These are phyloP conservation scores for Mycteria americana DNA, from an alignment of 2,797 vertebrate genomes.

Conservation along the genomic window DNA sequence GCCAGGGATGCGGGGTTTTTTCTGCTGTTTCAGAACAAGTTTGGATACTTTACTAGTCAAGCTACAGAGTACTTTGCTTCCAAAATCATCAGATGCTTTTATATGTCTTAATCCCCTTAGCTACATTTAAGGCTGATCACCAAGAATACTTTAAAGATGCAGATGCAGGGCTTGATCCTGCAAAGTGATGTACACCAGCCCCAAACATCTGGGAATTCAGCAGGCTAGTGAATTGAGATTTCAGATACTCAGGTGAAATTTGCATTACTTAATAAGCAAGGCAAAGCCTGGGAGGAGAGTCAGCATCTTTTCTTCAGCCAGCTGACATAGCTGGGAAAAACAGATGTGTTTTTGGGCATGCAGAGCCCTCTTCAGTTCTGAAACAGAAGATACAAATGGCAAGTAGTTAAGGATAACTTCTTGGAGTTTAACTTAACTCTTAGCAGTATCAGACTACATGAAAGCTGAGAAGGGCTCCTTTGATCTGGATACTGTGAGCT, in stretches of 20 bases:
- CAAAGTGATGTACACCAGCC: not conserved
- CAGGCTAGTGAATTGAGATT: not conserved
- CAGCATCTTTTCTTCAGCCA: not conserved
- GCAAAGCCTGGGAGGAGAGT: not conserved
- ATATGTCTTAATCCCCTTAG: not conserved
- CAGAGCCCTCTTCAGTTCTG: not conserved
- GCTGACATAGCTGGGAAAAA: not conserved
- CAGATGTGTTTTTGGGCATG: not conserved
- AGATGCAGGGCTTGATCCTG: not conserved
- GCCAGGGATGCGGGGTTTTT: not conserved
- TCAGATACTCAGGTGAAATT: not conserved
- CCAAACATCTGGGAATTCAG: not conserved
- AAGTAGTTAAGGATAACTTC: not conserved
- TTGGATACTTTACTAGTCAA: not conserved
- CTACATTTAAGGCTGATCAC: not conserved
- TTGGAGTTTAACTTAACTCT: not conserved
- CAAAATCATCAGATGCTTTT: not conserved
- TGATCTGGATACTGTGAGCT: not conserved
- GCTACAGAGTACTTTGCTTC: not conserved
- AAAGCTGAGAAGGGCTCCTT: conserved; percentile 1
- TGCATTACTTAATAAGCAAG: not conserved
- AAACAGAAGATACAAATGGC: not conserved
- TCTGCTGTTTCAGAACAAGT: not conserved
- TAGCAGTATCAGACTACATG: not conserved
- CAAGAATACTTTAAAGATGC: not conserved